Conservation (phyloP, 2,113 vertebrate species). For the Zingel zingel region DNA sequence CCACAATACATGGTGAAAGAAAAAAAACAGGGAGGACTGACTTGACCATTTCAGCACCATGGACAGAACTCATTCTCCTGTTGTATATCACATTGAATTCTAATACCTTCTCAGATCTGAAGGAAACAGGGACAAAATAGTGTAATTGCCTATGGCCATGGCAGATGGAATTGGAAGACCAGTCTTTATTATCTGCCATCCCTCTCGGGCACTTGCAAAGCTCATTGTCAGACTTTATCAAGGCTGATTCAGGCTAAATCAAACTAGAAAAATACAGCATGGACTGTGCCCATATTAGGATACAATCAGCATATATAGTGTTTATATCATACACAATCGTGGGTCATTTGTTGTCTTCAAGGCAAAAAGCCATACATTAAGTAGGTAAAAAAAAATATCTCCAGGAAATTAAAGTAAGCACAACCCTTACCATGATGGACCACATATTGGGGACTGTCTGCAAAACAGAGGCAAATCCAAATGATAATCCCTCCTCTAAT, state of each 20-base stretch:
- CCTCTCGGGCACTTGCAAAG: slow-evolving; percentile 21
- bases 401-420: slow-evolving; percentile 36
- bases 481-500: slow-evolving; percentile 83
- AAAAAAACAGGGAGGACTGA: neutral
- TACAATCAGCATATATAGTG: neutral
- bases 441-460: slow-evolving; percentile 62
- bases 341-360: neutral
- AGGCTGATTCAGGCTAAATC: slow-evolving; percentile 22
- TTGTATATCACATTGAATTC: neutral
- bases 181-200: slow-evolving; percentile 27
- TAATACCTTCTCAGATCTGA: neutral
- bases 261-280: neutral
- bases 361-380: neutral
- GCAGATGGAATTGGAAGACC: slow-evolving; percentile 24
- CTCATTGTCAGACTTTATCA: slow-evolving; percentile 24
- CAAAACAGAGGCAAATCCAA: slow-evolving; percentile 77
- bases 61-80: slow-evolving; percentile 49
- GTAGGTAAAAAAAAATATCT: neutral
- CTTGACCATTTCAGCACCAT: slow-evolving; percentile 65
- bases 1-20: neutral
- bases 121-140: neutral
- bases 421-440: slow-evolving; percentile 35
- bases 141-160: neutral
- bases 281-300: neutral
- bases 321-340: neutral